These are phyloP conservation scores for Heliconius congener DNA, from an alignment of 1,140 invertebrate species.

Conservation along the genomic window DNA sequence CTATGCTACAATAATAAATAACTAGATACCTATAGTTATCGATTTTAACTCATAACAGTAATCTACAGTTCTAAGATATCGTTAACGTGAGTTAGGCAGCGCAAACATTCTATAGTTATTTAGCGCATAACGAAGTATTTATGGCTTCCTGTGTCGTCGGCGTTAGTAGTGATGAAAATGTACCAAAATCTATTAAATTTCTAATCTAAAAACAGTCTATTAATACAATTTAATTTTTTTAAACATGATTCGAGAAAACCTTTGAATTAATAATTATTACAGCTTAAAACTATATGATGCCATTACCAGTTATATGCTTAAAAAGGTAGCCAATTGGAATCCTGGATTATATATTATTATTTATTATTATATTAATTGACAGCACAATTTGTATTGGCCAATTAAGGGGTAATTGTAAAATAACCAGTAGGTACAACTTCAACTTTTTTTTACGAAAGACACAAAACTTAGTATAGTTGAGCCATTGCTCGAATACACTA, in stretches of 20 bases:
- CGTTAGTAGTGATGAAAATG: slow-evolving; percentile 47
- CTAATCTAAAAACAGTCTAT: slow-evolving; percentile 53
- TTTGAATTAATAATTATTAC: not conserved
- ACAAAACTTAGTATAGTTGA: not conserved
- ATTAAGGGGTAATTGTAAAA: too few species aligned
- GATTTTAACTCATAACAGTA: not conserved
- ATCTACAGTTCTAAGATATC: not conserved
- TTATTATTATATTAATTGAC: too few species aligned
- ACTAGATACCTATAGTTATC: not conserved
- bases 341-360: too few species aligned
- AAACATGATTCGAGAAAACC: not conserved
- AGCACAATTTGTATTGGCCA: not conserved
- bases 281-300: too few species aligned
- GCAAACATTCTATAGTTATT: slow-evolving; percentile 26
- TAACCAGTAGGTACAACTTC: too few species aligned
- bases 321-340: too few species aligned
- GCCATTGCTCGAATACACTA: not conserved
- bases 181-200: slow-evolving; percentile 64
- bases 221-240: slow-evolving; percentile 43
- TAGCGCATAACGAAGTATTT: slow-evolving; percentile 44
- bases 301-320: too few species aligned
- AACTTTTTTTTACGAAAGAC: not conserved
- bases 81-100: not conserved
- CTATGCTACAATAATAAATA: not conserved
- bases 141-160: slow-evolving; percentile 69